These are phyloP conservation scores for Sylvilagus floridanus DNA, from an alignment of 2,797 vertebrate species.

Conservation along the genomic window DNA sequence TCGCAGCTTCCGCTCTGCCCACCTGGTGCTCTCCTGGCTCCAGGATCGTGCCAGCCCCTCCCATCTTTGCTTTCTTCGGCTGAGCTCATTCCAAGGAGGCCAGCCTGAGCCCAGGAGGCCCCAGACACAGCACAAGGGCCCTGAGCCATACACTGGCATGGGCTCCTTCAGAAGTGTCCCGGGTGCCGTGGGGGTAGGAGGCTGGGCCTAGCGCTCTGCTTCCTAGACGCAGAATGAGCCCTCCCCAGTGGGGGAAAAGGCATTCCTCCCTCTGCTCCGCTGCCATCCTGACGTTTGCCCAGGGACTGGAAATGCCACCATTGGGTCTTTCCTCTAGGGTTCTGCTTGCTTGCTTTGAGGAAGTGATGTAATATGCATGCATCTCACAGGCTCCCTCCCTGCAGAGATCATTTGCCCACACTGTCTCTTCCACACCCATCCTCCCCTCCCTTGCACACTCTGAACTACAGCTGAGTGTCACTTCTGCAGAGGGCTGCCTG, in stretches of 20 bases:
- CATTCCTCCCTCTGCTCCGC: neutral
- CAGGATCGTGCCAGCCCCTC: neutral
- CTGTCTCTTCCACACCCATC: rapidly evolving
- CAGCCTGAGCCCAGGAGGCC: neutral
- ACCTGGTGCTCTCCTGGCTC: neutral
- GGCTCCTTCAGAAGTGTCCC: neutral
- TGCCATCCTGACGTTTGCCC: neutral
- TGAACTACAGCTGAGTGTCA: neutral
- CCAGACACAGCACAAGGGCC: rapidly evolving
- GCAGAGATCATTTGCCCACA: rapidly evolving
- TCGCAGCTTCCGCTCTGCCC: neutral
- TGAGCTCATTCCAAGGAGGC: neutral
- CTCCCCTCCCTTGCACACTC: neutral
- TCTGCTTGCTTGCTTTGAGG: neutral
- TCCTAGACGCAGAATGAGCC: neutral
- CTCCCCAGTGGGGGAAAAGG: rapidly evolving
- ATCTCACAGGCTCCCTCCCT: neutral
- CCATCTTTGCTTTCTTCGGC: neutral
- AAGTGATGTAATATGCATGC: neutral
- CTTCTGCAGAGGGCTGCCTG: neutral
- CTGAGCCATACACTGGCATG: neutral
- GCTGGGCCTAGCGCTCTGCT: neutral
- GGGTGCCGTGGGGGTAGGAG: neutral
- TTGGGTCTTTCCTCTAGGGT: neutral
- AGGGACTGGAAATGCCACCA: neutral